Evolutionary conservation across 2,113 vertebrate species (phyloP), one percentile per base, ranked within the genome.

Genomic region (Oreochromis niloticus): DNA sequence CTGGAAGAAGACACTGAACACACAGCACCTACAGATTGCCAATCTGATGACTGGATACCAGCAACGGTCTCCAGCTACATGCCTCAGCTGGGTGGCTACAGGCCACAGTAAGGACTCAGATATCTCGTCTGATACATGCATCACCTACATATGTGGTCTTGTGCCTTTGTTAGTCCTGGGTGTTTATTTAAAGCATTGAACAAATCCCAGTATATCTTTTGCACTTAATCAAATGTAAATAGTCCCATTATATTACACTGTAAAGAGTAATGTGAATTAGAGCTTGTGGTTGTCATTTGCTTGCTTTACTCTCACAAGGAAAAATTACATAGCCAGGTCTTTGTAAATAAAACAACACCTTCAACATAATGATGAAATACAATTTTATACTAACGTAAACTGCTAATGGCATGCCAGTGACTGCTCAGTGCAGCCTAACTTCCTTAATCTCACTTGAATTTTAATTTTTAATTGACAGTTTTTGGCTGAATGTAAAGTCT

Each of bases 31-130:
- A 13, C 92, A 1, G 91, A 94, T 8, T 87, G 73, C 75, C 93
- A 94, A 52, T 82, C 92, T 3, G 7, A 83, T 32, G 92, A 84
- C 81, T 87, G 86, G 83, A 94, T 94, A 91, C 36, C 88, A 22
- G 93, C 86, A n/a, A 61, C 89, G 9, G 75, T 80, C 57, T 91
- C 93, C 88, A 96, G 96, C 86, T 99, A 99, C 92, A 96, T 97
- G 93, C 97, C 98, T 2, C 98, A 99, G 94, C 96, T 95, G 80
- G 98, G 95, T 2, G 98, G 98, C 86, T 99, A 99, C 89, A 94
- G 98, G 95, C 98, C 97, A 19, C 98, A 99, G 94, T 98, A 89
- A 94, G 57, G 66, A 63, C 56, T 12, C 82, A 88, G 41, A 90
- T 84, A 7, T 41, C 43, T 36, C 4, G 2, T 27, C 9, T n/a